A percentile compares a stretch with the other conserved stretches of the same genome.
Conservation (phyloP, 1,140 invertebrate species). For the Conus ventricosus region DNA sequence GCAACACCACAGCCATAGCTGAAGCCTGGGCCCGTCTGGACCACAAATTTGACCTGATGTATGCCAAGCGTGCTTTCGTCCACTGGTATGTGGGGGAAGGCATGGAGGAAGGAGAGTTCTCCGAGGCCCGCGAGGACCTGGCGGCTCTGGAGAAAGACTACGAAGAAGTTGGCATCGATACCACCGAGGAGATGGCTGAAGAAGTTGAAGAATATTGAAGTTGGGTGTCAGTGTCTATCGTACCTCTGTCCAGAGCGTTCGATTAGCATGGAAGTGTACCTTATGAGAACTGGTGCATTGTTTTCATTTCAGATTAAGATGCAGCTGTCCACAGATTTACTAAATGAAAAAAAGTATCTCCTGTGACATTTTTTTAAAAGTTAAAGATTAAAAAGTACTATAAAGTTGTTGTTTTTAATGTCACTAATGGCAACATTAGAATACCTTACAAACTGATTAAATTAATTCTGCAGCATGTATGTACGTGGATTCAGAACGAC, state of each 20-base stretch:
- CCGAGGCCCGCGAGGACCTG: slow-evolving; percentile 84
- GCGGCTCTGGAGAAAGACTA: slow-evolving; percentile 81
- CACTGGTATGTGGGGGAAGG: slow-evolving; percentile 80
- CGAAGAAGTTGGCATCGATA: slow-evolving; percentile 87
- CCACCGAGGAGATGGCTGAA: slow-evolving; percentile 78
- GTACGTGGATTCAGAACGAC: too few relatives aligned
- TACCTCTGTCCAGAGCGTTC: background rate
- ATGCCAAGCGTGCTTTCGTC: slow-evolving; percentile 80
- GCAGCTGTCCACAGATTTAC: too few relatives aligned
- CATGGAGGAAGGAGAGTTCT: slow-evolving; percentile 87
- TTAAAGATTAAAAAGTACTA: too few relatives aligned
- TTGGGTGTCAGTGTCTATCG: background rate
- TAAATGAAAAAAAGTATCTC: too few relatives aligned
- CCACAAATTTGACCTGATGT: slow-evolving; percentile 89
- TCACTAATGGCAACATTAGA: too few relatives aligned
- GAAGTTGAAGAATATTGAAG: slow-evolving; percentile 68
- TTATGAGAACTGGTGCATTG: background rate
- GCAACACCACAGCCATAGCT: slow-evolving; percentile 74
- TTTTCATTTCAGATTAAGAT: too few relatives aligned
- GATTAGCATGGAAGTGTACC: background rate
- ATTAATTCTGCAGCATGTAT: too few relatives aligned
- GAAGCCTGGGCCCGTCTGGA: slow-evolving; percentile 81
- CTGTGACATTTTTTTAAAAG: too few relatives aligned
- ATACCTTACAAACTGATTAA: too few relatives aligned
- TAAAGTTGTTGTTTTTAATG: too few relatives aligned